These are phyloP conservation scores for Dysmachus trigonus DNA, from an alignment of 2,888 invertebrate genomes.

Conservation along the genomic window DNA sequence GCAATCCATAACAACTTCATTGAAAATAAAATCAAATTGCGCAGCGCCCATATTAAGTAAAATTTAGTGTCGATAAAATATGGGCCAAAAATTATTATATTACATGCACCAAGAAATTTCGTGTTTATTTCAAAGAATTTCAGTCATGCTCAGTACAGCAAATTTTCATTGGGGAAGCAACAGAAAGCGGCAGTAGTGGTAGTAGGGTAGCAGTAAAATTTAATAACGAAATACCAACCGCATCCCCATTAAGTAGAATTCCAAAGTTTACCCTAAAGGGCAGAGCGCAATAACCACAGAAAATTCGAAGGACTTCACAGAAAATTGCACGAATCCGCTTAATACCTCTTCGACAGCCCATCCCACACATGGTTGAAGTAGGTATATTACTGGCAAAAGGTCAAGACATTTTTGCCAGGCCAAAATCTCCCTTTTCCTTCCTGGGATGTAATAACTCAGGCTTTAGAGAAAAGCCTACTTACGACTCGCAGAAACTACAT, in stretches of 20 bases:
- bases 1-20: background rate
- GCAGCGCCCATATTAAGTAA: background rate
- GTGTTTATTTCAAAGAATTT: background rate
- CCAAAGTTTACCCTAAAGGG: background rate
- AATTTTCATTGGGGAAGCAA: background rate
- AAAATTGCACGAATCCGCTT: background rate
- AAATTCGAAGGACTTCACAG: background rate
- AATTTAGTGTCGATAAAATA: background rate
- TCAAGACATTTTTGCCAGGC: background rate
- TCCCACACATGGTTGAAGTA: background rate
- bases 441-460: background rate
- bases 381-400: background rate
- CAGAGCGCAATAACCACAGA: background rate
- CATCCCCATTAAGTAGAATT: slow-evolving; percentile 21
- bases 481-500: background rate
- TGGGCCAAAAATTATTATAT: background rate
- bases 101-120: background rate
- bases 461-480: background rate
- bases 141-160: background rate
- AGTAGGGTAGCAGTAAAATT: slow-evolving; percentile 7
- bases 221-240: slow-evolving; percentile 30
- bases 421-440: background rate
- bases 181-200: background rate
- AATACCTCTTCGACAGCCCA: background rate
- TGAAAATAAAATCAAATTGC: background rate